Conservation (phyloP, 2,113 vertebrate genomes). For the Glaucomys volans region DNA sequence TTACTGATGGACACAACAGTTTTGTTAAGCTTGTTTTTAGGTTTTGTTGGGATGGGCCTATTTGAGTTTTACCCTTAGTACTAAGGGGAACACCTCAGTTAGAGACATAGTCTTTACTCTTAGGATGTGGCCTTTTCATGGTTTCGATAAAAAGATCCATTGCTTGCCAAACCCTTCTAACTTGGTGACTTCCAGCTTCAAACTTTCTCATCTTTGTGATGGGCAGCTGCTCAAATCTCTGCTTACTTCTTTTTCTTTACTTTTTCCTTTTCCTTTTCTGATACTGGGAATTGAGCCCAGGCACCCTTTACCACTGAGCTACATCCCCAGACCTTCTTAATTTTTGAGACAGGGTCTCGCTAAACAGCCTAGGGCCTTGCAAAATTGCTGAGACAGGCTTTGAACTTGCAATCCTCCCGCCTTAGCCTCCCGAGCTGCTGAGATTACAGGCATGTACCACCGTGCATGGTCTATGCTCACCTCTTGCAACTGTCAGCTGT, state of each 20-base stretch:
- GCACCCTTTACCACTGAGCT: no score
- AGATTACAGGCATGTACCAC: no score
- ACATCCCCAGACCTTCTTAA: no score
- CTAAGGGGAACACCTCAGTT: background rate
- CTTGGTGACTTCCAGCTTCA: background rate
- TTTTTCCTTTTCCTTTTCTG: no score
- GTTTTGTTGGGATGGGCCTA: background rate
- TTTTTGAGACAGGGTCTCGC: no score
- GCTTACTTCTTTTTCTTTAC: background rate
- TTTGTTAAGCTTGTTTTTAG: background rate
- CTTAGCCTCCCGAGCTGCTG: no score
- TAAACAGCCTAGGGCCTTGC: no score
- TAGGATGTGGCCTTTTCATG: background rate
- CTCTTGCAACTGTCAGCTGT: background rate
- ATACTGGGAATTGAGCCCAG: no score
- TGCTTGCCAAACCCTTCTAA: background rate
- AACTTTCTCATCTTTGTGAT: background rate
- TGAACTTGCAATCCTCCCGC: no score
- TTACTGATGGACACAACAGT: background rate
- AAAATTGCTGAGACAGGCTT: no score
- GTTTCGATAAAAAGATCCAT: background rate
- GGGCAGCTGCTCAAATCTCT: background rate
- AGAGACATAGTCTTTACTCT: background rate
- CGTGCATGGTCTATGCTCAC: background rate
- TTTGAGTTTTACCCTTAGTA: background rate